Base-by-base conservation (phyloP, 1,140 invertebrate species). In the Drosophila leontia region DNA sequence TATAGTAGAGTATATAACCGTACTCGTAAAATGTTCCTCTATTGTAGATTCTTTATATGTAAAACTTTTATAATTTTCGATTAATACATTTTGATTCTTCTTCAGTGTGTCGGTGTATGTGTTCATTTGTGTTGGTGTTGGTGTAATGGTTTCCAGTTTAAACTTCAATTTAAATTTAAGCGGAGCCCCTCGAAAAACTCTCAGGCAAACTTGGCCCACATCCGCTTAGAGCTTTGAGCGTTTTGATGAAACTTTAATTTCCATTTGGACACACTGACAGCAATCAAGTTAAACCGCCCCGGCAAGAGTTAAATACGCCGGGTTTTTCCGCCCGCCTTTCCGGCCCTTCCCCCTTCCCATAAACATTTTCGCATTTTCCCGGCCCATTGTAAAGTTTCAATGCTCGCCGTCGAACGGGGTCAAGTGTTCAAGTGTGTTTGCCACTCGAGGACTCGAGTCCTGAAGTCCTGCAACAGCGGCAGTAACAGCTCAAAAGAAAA, bases 361-460 rank as follows among this genome's bases (percentile, higher is more conserved):
- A 12, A 32, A 9, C 19, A 56, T 26, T 56, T 56, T 56, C 53
- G 35, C 57, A 44, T 64, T 26, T 48, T 39, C 48, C 37, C 34
- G 34, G 56, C 79, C 83, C 78, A 87, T 82, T 82, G 83, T 76
- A 77, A 76, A 87, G 71, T 80, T 78, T 77, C 75, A 77, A 77
- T 78, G 74, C 56, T 69, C 74, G 58, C 17, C 65, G 59, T 34
- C 69, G 44, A 87, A 87, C 67, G 85, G 77, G 84, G 84, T 87
- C 84, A 87, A 87, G 84, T 80, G 80, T 55, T 55, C 53, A 55
- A 55, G 53, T 88, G 77, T 87, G 72, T 88, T 88, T 80, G 81
- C 53, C 69, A 57, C 80, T 87, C 77, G 74, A 87, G 85, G 76
- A 70, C 58, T 83, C 76, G 64, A 83, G 80, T 60, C 81, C 77